These are phyloP conservation scores for Chaenodraco wilsoni DNA, from an alignment of 2,797 vertebrate species.

Conservation along the genomic window DNA sequence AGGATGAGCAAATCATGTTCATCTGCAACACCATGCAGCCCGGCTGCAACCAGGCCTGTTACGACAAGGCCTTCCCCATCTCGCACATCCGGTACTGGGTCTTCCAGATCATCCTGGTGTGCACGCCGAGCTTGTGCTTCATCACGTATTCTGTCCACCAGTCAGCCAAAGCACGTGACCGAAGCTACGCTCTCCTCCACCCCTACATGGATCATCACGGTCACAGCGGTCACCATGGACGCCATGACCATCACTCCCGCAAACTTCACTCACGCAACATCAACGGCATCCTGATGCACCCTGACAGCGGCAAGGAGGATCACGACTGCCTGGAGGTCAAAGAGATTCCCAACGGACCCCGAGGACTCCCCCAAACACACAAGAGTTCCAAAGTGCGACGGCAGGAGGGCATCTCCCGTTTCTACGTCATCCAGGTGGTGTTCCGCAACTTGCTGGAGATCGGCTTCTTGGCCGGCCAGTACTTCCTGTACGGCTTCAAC, in stretches of 20 bases:
- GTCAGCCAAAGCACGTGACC: conserved; percentile 87
- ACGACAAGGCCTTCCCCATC: conserved; percentile 92
- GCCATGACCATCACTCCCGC: conserved; percentile 77
- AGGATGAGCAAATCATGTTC: conserved; percentile 94
- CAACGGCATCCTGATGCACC: conserved; percentile 84
- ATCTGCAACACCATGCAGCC: conserved; percentile 93
- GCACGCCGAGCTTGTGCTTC: conserved; percentile 90
- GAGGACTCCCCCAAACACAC: conserved; percentile 75
- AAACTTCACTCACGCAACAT: conserved; percentile 82
- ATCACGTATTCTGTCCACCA: conserved; percentile 92
- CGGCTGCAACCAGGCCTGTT: conserved; percentile 93
- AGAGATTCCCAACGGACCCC: conserved; percentile 82
- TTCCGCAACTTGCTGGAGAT: conserved; percentile 91
- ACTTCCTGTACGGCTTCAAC: conserved; percentile 91
- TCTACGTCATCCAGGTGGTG: conserved; percentile 93
- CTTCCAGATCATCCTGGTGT: conserved; percentile 91
- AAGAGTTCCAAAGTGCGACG: conserved; percentile 85
- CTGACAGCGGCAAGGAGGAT: conserved; percentile 84
- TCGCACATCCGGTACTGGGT: conserved; percentile 94
- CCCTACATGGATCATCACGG: conserved; percentile 84
- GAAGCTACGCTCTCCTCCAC: conserved; percentile 85
- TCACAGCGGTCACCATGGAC: conserved; percentile 74
- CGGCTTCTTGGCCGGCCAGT: conserved; percentile 90
- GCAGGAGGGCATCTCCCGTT: conserved; percentile 90
- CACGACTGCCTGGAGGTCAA: conserved; percentile 85